phyloP scores from a whole-genome alignment of 2,113 vertebrate genomes.

The Alexandromys fortis region DNA sequence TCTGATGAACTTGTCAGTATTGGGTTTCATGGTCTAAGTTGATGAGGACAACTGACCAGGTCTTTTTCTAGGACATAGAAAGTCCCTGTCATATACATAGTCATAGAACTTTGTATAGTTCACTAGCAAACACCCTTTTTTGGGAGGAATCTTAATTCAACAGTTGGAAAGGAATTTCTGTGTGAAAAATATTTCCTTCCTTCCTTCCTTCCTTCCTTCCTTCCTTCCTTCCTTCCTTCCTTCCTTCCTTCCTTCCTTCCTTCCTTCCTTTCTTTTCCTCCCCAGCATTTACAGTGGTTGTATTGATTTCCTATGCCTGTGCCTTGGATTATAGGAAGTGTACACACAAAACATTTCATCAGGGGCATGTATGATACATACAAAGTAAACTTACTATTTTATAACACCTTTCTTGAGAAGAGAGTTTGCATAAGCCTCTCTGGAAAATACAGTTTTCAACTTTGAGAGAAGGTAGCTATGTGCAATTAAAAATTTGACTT shows the following conservation, averaged over 20 bases:
- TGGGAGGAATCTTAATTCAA: constrained; percentile 24
- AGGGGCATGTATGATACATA: not conserved
- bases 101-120: not conserved
- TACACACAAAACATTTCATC: not conserved
- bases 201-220: no score
- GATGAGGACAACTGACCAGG: no score
- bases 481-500: constrained; percentile 46
- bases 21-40: no score
- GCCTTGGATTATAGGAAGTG: not conserved
- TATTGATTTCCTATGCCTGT: not conserved
- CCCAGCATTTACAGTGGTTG: no score
- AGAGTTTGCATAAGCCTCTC: not conserved
- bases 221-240: no score
- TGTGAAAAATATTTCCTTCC: not conserved
- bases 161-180: constrained; percentile 2
- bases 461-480: not conserved
- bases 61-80: not conserved
- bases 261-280: no score
- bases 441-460: not conserved
- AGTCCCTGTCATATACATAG: not conserved
- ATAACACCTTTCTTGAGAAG: not conserved
- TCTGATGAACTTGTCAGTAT: no score
- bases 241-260: no score
- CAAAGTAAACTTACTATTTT: not conserved
- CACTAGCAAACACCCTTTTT: not conserved